Percentiles rank a stretch among this genome's conserved stretches.
Conservation (phyloP, 2,797 vertebrate species). For the Arctocebus calabarensis region DNA sequence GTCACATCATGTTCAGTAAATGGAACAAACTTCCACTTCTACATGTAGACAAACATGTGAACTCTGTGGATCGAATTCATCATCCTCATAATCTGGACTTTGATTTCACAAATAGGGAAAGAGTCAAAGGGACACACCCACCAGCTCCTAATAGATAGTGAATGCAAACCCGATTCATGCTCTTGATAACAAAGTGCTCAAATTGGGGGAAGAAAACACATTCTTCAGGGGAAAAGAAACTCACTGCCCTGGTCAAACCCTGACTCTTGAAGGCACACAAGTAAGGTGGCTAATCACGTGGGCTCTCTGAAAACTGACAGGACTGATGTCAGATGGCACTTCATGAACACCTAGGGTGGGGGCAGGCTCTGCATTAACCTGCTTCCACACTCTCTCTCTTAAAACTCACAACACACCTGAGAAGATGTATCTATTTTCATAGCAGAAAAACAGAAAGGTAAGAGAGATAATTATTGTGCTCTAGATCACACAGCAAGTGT, state of each 20-base stretch:
- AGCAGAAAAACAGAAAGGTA: not conserved
- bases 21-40: not conserved
- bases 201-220: not conserved
- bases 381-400: not conserved
- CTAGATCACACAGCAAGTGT: not conserved
- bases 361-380: rapidly evolving
- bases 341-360: not conserved
- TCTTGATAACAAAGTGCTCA: not conserved
- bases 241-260: not conserved
- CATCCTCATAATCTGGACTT: not conserved
- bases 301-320: not conserved
- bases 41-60: not conserved
- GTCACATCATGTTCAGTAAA: not conserved
- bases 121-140: not conserved
- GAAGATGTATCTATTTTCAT: not conserved
- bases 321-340: rapidly evolving
- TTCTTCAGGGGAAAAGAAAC: not conserved
- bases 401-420: not conserved
- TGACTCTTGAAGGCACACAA: not conserved
- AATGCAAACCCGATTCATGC: not conserved
- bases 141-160: not conserved
- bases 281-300: not conserved
- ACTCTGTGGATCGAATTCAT: not conserved
- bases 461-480: not conserved
- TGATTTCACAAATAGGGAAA: not conserved